phyloP scores from a whole-genome alignment of 2,797 vertebrate genomes.

The Xiphophorus birchmanni region DNA sequence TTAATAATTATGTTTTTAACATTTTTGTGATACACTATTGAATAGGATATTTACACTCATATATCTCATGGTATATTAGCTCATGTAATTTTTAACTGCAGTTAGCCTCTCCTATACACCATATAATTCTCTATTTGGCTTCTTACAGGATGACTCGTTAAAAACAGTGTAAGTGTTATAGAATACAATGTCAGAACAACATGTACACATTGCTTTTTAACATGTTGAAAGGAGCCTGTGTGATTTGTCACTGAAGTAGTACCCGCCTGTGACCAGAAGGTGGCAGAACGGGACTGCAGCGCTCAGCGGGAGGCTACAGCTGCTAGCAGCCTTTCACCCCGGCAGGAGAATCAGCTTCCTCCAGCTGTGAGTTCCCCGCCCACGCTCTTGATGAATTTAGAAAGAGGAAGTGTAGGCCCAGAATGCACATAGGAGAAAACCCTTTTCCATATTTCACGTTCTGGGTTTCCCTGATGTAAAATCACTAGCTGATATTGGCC shows the following conservation, averaged over 20 bases:
- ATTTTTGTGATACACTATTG: too few relatives aligned
- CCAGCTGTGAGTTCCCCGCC: neutral
- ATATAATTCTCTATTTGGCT: too few relatives aligned
- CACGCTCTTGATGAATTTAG: conserved; percentile 19
- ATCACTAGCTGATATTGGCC: conserved; percentile 11
- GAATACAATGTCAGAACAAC: too few relatives aligned
- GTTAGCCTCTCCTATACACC: too few relatives aligned
- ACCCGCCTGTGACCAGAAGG: conserved; percentile 10
- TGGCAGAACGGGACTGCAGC: conserved; percentile 11
- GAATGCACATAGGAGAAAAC: conserved; percentile 15
- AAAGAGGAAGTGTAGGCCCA: conserved; percentile 51
- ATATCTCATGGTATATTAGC: too few relatives aligned
- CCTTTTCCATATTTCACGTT: conserved; percentile 11
- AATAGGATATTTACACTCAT: too few relatives aligned
- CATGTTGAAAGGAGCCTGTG: too few relatives aligned
- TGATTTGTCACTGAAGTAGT: neutral
- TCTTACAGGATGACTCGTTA: too few relatives aligned
- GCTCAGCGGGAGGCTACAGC: neutral
- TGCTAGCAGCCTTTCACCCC: neutral
- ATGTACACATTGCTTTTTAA: too few relatives aligned
- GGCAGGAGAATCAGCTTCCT: conserved; percentile 3
- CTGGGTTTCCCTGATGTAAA: conserved; percentile 51
- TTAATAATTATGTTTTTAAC: too few relatives aligned
- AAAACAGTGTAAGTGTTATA: too few relatives aligned
- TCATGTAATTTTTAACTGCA: too few relatives aligned